Conservation (phyloP, 2,888 invertebrate genomes). For the Pasiphila rectangulata region DNA sequence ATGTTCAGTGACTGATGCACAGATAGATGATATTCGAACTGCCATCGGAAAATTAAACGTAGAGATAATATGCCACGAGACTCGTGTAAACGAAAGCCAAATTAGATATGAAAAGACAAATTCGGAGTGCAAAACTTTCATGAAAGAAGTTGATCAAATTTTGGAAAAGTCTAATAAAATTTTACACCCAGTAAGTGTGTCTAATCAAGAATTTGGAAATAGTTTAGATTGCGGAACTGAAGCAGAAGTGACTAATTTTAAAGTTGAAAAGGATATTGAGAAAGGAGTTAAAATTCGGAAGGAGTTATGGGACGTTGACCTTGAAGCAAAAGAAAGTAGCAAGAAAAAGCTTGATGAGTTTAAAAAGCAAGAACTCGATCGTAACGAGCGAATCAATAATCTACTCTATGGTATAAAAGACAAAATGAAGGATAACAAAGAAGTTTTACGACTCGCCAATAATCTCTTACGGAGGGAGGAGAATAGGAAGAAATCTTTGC, state of each 20-base stretch:
- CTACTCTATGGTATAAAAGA: slow-evolving; percentile 67
- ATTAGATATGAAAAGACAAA: slow-evolving; percentile 58
- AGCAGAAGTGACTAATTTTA: slow-evolving; percentile 14
- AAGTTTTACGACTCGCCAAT: slow-evolving; percentile 63
- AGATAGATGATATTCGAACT: slow-evolving; percentile 62
- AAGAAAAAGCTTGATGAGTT: slow-evolving; percentile 45
- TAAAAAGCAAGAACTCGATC: slow-evolving; percentile 49
- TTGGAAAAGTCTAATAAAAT: slow-evolving; percentile 62
- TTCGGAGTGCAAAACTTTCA: slow-evolving; percentile 64
- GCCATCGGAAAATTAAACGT: slow-evolving; percentile 62
- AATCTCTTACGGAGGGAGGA: slow-evolving; percentile 62
- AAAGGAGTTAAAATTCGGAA: slow-evolving; percentile 42
- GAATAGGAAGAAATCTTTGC: slow-evolving; percentile 40
- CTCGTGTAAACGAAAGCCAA: slow-evolving; percentile 60
- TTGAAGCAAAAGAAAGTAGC: slow-evolving; percentile 35
- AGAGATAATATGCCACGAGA: slow-evolving; percentile 64
- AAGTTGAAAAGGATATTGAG: slow-evolving; percentile 18
- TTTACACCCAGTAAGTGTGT: slow-evolving; percentile 51
- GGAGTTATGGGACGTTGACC: slow-evolving; percentile 57
- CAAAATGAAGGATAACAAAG: slow-evolving; percentile 72
- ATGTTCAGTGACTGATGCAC: slow-evolving; percentile 46
- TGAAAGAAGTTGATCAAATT: slow-evolving; percentile 66
- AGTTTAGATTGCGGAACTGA: slow-evolving; percentile 18
- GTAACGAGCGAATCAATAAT: slow-evolving; percentile 58
- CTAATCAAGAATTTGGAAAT: slow-evolving; percentile 23